phyloP scores from a whole-genome alignment of 2,797 vertebrate species.

The Champsocephalus esox region DNA sequence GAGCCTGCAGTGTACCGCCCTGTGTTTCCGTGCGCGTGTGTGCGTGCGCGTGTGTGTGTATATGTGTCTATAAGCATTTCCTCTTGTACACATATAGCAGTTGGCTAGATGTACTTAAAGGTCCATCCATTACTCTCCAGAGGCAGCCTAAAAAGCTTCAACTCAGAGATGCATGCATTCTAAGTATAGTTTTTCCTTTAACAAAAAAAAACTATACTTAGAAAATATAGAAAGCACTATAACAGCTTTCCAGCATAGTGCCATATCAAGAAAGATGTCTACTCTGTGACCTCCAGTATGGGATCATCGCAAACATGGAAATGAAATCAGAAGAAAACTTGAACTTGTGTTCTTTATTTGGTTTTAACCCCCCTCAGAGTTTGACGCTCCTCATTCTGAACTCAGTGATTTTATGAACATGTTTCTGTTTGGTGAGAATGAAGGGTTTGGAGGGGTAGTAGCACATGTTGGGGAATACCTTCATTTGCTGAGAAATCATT shows the following conservation, averaged over 20 bases:
- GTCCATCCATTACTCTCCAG: slow-evolving; percentile 62
- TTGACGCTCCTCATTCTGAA: background rate
- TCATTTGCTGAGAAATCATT: background rate
- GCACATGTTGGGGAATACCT: background rate
- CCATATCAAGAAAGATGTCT: slow-evolving; percentile 22
- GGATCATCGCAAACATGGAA: slow-evolving; percentile 10
- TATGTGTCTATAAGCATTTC: slow-evolving; percentile 20
- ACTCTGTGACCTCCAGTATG: slow-evolving; percentile 28
- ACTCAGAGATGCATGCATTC: slow-evolving; percentile 49
- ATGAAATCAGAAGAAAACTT: slow-evolving; percentile 23
- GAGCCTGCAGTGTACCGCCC: slow-evolving; percentile 25
- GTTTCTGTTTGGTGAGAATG: background rate
- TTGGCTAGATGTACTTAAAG: slow-evolving; percentile 57
- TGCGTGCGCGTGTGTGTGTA: slow-evolving; percentile 19
- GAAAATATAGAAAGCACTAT: slow-evolving; percentile 46
- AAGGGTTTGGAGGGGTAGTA: background rate
- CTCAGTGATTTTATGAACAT: slow-evolving; percentile 13
- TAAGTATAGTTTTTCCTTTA: slow-evolving; percentile 27
- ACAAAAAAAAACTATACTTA: slow-evolving; percentile 8
- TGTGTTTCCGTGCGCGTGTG: slow-evolving; percentile 10
- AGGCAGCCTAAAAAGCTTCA: slow-evolving; percentile 58
- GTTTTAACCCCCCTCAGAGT: background rate
- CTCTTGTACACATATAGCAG: slow-evolving; percentile 35
- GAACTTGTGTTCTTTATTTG: slow-evolving; percentile 4
- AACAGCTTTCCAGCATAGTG: slow-evolving; percentile 32